A percentile compares a stretch with the other conserved stretches of the same genome.
Conservation (phyloP, 2,888 invertebrate genomes). For the Ennomos fuscantarius region DNA sequence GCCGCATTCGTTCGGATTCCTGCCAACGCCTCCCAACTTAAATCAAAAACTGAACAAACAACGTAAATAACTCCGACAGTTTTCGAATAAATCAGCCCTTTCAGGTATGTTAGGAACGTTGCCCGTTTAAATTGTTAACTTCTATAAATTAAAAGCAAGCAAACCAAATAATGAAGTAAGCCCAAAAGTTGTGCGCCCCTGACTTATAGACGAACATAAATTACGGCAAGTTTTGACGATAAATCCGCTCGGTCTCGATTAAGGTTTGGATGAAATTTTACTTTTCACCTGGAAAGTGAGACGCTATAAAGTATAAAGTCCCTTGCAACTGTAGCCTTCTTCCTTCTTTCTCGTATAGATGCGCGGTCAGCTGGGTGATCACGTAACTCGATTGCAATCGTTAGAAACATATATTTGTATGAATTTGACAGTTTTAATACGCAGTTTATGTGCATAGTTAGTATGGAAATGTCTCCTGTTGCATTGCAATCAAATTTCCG, state of each 20-base stretch:
- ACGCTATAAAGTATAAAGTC: background rate
- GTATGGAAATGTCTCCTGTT: too few species aligned
- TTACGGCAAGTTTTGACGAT: constrained; percentile 76
- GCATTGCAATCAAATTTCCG: too few species aligned
- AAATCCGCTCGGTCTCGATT: constrained; percentile 57
- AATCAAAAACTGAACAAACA: constrained; percentile 35
- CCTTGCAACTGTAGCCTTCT: too few species aligned
- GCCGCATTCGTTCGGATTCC: constrained; percentile 1
- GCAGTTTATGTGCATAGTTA: too few species aligned
- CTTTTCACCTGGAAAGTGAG: constrained; percentile 20
- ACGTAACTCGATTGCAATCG: too few species aligned
- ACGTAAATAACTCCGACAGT: constrained; percentile 27
- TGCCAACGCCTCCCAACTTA: constrained; percentile 15
- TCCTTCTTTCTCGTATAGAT: too few species aligned
- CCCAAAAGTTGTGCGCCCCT: constrained; percentile 66
- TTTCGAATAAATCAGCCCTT: constrained; percentile 36
- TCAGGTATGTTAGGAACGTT: constrained; percentile 36
- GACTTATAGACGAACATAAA: constrained; percentile 80
- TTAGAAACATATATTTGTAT: too few species aligned
- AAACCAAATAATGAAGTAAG: constrained; percentile 77
- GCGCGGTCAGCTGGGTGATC: too few species aligned
- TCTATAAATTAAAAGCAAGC: constrained; percentile 78
- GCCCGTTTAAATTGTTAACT: constrained; percentile 64
- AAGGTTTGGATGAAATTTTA: constrained; percentile 18
- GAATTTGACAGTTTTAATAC: too few species aligned